These are phyloP conservation scores for Helostoma temminkii DNA, from an alignment of 2,797 vertebrate species.

Conservation along the genomic window DNA sequence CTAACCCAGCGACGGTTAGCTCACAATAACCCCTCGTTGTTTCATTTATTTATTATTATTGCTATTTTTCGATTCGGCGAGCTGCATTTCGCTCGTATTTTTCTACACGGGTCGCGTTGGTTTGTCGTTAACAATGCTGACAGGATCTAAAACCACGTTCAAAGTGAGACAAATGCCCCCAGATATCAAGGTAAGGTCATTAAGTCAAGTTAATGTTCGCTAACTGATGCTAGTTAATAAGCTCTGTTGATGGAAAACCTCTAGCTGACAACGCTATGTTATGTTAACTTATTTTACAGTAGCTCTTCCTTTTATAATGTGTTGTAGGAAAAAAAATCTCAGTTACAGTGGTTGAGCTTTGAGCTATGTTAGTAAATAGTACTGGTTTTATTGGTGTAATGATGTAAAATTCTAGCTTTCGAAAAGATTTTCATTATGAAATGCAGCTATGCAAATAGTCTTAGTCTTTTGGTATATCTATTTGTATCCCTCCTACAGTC, in stretches of 20 bases:
- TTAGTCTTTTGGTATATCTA: not conserved
- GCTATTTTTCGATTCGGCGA: not conserved
- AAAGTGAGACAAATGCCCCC: conserved; percentile 89
- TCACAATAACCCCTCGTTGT: not conserved
- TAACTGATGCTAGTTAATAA: conserved; percentile 27
- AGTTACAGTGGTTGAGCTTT: too few relatives aligned
- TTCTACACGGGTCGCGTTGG: conserved; percentile 17
- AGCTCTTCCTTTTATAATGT: not conserved
- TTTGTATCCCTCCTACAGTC: not conserved
- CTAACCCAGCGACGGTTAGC: conserved; percentile 13
- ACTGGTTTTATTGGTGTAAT: too few relatives aligned
- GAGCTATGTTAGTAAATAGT: not conserved
- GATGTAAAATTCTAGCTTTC: too few relatives aligned
- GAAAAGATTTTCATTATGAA: not conserved
- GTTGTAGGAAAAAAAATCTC: too few relatives aligned
- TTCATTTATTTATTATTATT: too few relatives aligned
- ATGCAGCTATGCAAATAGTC: not conserved
- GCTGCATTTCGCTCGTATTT: conserved; percentile 10
- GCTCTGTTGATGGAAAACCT: not conserved
- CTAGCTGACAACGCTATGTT: too few relatives aligned
- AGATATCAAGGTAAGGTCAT: conserved; percentile 85
- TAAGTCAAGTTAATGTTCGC: not conserved
- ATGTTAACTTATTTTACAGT: conserved; percentile 4
- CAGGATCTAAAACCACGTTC: conserved; percentile 88
- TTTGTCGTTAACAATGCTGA: conserved; percentile 80